Evolutionary conservation across 2,113 vertebrate species (phyloP), one percentile per base, ranked within the genome.

Genomic region (Trogon surrucura): DNA sequence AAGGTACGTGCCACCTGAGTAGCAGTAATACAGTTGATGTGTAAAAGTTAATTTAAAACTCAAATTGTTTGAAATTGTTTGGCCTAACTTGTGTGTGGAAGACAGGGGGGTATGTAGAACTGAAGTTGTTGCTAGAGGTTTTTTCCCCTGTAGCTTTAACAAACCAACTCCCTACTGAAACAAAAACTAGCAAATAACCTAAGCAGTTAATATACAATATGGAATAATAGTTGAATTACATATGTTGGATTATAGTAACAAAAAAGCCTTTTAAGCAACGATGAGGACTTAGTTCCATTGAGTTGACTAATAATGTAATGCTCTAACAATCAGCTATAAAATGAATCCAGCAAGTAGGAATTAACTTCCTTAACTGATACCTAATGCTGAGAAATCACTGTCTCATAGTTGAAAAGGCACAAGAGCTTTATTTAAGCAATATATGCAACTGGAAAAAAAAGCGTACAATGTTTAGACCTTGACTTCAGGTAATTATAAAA

Each of bases 1-100:
- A 16, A 60, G 4, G 38, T 80, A 8, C 3, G 7, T 57, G 80
- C 14, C 5, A 1, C 25, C 45, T 27, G 17, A 60, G 54, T 9
- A 38, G 70, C 53, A 57, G 56, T 25, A 66, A 50, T 4, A 2
- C n/a, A 50, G 34, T 2, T 71, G 47, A 47, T 56, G 15, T 15
- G 51, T 22, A 19, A 20, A 66, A 54, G n/a, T 3, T 29, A 1
- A 58, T 27, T 81, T 30, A 7, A 54, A 16, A 27, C 45, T 51
- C 36, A 30, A 54, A 64, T 27, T 11, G 19, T 67, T 10, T 44
- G 47, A 13, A 90, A 15, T 27, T 34, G 7, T 38, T 70, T 67
- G 18, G 36, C 2, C 0, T 3, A 1, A 17, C 23, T 69, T 6
- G 3, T 29, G 13, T 32, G 6, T 34, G 48, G 71, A 36, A 50